Conservation (phyloP, 2,797 vertebrate genomes). For the Xenops minutus region DNA sequence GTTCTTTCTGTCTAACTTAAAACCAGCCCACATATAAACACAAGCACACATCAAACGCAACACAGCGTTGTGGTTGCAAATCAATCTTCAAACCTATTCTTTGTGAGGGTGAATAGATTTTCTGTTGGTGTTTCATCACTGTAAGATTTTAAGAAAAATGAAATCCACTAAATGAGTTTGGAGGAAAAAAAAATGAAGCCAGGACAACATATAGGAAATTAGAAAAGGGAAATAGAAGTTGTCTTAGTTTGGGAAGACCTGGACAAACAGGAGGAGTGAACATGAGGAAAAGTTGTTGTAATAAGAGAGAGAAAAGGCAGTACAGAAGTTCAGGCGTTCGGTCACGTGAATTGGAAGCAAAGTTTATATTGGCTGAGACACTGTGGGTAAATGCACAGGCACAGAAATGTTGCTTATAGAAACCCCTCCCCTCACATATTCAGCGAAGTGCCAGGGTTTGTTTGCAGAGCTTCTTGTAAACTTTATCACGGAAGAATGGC, state of each 20-base stretch:
- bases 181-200: neutral
- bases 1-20: neutral
- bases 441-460: neutral
- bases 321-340: neutral
- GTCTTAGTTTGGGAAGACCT: neutral
- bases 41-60: neutral
- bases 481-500: neutral
- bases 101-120: neutral
- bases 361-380: neutral
- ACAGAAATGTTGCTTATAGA: neutral
- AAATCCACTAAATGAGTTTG: neutral
- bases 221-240: neutral
- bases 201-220: neutral
- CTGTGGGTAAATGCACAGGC: neutral
- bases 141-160: neutral
- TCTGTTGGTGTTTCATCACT: neutral
- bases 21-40: neutral
- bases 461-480: neutral
- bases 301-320: neutral
- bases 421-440: neutral
- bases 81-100: neutral
- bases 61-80: neutral
- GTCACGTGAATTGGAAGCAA: neutral
- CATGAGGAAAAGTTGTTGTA: neutral
- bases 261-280: neutral